Percentiles rank a stretch among this genome's conserved stretches.
Evolutionary conservation across 2,113 vertebrate species (phyloP).

Genomic region (Progne subis): DNA sequence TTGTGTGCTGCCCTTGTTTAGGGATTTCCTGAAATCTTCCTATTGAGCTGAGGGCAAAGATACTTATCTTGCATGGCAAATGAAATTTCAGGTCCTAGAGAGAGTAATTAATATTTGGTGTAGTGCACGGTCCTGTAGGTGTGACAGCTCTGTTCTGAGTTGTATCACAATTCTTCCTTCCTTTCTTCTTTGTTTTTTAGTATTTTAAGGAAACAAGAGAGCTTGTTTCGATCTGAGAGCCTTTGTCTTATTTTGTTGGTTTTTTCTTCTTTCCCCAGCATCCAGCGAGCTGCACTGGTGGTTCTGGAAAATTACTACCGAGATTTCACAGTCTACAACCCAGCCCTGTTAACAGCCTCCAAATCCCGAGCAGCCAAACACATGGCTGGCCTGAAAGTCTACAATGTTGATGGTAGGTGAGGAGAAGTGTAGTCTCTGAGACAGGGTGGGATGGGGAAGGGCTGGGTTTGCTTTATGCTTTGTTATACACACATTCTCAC

Average conservation of each 20-base stretch:
- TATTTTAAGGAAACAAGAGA: neutral
- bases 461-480: neutral
- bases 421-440: neutral
- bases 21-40: neutral
- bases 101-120: neutral
- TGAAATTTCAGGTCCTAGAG: neutral
- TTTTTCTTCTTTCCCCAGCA: constrained; percentile 69
- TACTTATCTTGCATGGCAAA: neutral
- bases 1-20: neutral
- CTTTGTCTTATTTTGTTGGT: neutral
- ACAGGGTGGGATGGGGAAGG: constrained; percentile 21
- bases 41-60: neutral
- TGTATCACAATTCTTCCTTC: neutral
- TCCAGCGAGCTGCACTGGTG: constrained; percentile 91
- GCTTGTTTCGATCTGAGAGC: neutral
- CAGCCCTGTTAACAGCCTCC: constrained; percentile 85
- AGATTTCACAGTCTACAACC: constrained; percentile 92
- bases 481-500: constrained; percentile 36
- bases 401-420: constrained; percentile 91
- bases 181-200: neutral
- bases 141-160: neutral
- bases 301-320: constrained; percentile 94
- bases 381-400: constrained; percentile 91
- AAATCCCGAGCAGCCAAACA: constrained; percentile 90
- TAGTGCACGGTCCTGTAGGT: neutral